Conservation (phyloP, 2,113 vertebrate species). For the Ginglymostoma cirratum region DNA sequence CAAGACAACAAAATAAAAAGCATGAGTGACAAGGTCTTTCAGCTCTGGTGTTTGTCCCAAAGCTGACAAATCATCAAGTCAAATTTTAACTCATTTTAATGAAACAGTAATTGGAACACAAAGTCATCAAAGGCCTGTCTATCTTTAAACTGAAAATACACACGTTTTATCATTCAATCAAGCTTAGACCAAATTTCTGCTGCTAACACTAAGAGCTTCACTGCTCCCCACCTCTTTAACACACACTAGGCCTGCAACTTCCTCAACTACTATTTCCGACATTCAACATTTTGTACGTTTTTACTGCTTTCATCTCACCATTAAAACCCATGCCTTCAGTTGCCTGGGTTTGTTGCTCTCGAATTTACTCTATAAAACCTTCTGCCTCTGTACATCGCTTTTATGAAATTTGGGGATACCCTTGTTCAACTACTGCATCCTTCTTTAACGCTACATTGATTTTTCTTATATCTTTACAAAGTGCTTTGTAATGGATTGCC, state of each 20-base stretch:
- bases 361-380: background rate
- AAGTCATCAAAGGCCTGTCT: background rate
- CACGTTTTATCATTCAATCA: background rate
- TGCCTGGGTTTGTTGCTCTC: background rate
- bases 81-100: background rate
- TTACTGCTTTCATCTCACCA: background rate
- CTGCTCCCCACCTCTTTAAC: background rate
- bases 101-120: background rate
- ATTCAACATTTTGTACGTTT: background rate
- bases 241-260: background rate
- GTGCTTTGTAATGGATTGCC: background rate
- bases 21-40: background rate
- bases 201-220: background rate
- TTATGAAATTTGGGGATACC: background rate
- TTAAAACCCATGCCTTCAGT: background rate
- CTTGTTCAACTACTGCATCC: background rate
- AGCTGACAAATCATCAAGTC: background rate
- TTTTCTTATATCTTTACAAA: background rate
- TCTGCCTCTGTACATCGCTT: background rate
- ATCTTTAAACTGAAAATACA: background rate
- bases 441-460: background rate
- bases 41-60: background rate
- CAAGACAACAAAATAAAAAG: background rate
- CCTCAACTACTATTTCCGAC: background rate
- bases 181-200: background rate